These are phyloP conservation scores for Amphilophus citrinellus DNA, from an alignment of 2,113 vertebrate genomes.

Conservation along the genomic window DNA sequence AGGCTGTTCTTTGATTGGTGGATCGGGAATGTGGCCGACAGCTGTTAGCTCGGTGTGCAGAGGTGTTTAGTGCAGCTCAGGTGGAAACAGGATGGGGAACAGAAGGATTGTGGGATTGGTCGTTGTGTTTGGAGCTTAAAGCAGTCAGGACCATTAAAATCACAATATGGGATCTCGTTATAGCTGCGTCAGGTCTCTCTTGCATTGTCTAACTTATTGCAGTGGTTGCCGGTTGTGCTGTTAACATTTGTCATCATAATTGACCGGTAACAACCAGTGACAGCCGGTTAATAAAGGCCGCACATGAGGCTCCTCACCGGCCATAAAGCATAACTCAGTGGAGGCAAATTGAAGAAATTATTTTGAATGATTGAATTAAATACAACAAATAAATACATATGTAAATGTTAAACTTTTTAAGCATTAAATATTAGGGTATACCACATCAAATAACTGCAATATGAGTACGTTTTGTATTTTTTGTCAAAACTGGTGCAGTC, in stretches of 20 bases:
- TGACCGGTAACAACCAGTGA: not conserved
- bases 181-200: not conserved
- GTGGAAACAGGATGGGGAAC: not conserved
- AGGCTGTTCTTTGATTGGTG: not conserved
- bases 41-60: not conserved
- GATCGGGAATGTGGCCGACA: not conserved
- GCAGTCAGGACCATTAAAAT: constrained; percentile 13
- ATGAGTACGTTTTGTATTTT: not conserved
- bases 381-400: no score
- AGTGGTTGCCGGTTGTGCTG: not conserved
- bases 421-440: not conserved
- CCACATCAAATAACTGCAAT: not conserved
- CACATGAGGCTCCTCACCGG: not conserved
- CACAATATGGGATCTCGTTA: accelerated
- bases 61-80: not conserved
- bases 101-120: constrained; percentile 4
- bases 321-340: not conserved
- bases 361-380: no score
- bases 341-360: no score
- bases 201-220: not conserved
- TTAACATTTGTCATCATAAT: not conserved
- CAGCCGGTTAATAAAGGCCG: not conserved
- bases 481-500: not conserved
- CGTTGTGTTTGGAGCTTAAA: not conserved
- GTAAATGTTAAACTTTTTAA: no score